phyloP scores from a whole-genome alignment of 2,113 vertebrate genomes.

The Ptilorrhoa leucosticta region DNA sequence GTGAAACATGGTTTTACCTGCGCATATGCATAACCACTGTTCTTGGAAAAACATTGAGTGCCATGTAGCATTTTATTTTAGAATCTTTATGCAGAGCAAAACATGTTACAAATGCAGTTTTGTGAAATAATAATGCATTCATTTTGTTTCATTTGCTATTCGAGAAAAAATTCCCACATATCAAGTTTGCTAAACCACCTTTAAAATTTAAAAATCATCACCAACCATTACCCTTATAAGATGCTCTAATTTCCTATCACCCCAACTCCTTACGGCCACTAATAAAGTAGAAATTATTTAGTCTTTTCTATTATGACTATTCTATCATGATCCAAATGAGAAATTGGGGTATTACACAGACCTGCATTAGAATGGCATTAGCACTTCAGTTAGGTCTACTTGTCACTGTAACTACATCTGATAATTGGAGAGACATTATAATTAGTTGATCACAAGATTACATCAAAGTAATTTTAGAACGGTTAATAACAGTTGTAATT shows the following conservation, averaged over 20 bases:
- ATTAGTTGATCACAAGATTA: constrained; percentile 59
- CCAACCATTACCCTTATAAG: background rate
- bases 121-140: background rate
- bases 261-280: background rate
- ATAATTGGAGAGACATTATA: constrained; percentile 54
- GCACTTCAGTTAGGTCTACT: constrained; percentile 51
- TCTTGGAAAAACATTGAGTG: background rate
- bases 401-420: constrained; percentile 45
- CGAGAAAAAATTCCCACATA: background rate
- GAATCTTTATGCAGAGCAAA: background rate
- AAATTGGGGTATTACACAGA: background rate
- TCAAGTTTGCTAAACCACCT: background rate
- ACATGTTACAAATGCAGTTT: background rate
- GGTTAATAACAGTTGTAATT: constrained; percentile 17
- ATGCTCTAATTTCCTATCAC: constrained; percentile 19
- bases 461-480: constrained; percentile 44
- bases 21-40: background rate
- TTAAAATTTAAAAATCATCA: background rate
- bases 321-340: background rate
- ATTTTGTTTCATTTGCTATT: background rate
- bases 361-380: constrained; percentile 7
- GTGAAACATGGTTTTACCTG: background rate
- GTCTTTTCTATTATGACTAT: background rate
- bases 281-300: background rate
- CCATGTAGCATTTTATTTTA: background rate